A percentile compares a stretch with the other conserved stretches of the same genome.
Conservation (phyloP, 1,140 invertebrate species). For the Himalopsyche phryganea region DNA sequence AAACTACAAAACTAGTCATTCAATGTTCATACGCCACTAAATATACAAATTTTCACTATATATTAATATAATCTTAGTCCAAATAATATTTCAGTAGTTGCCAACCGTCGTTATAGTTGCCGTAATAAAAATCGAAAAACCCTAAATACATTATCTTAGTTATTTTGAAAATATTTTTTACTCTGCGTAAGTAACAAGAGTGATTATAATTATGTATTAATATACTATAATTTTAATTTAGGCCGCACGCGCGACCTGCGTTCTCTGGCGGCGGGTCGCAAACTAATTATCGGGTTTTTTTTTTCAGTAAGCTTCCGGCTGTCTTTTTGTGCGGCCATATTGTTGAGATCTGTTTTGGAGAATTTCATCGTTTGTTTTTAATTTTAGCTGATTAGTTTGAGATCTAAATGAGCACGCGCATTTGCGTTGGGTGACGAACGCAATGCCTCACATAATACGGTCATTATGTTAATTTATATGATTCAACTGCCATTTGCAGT, state of each 20-base stretch:
- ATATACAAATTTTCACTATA: conserved; percentile 23
- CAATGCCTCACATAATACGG: too few relatives aligned
- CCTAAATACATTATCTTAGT: conserved; percentile 27
- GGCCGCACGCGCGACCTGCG: conserved; percentile 9
- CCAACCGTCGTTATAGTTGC: neutral
- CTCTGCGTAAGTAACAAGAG: conserved; percentile 7
- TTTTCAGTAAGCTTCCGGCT: too few relatives aligned
- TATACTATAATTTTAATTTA: conserved; percentile 3
- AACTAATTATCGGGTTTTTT: too few relatives aligned
- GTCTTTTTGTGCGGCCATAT: too few relatives aligned
- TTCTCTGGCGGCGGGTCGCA: neutral
- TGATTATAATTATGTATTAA: neutral
- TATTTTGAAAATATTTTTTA: conserved; percentile 27
- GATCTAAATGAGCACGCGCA: too few relatives aligned
- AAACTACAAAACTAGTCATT: conserved; percentile 32
- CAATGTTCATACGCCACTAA: conserved; percentile 28
- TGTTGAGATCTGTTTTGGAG: too few relatives aligned
- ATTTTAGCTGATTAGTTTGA: too few relatives aligned
- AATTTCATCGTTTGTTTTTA: too few relatives aligned
- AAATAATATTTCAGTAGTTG: conserved; percentile 30
- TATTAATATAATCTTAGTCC: conserved; percentile 11
- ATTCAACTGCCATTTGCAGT: too few relatives aligned
- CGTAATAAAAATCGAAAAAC: conserved; percentile 30
- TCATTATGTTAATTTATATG: too few relatives aligned
- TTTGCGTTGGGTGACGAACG: too few relatives aligned